Evolutionary conservation across 2,797 vertebrate species (phyloP).

Genomic region (Myotis planiceps): DNA sequence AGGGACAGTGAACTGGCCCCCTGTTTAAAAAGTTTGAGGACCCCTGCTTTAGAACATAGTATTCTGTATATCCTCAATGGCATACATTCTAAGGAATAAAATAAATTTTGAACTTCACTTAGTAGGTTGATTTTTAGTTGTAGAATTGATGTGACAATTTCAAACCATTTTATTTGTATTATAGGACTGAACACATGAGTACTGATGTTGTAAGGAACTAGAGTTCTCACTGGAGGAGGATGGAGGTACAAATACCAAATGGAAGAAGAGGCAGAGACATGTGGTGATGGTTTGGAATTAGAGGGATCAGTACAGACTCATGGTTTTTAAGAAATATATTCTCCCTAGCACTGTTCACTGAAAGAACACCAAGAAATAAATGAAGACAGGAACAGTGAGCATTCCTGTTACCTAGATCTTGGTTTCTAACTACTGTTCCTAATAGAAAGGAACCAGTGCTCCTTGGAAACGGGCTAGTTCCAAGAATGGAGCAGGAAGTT

Average conservation of each 20-base stretch:
- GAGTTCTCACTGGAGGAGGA: neutral
- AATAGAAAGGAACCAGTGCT: neutral
- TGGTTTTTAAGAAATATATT: neutral
- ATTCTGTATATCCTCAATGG: neutral
- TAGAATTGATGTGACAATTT: neutral
- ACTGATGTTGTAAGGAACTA: neutral
- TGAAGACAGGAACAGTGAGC: neutral
- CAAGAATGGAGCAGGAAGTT: neutral
- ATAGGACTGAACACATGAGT: neutral
- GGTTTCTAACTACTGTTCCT: neutral
- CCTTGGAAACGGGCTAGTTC: neutral
- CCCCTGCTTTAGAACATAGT: neutral
- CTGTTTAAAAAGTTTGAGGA: too few relatives aligned
- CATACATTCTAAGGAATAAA: neutral
- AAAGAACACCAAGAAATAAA: neutral
- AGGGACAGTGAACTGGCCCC: too few relatives aligned
- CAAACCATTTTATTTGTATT: neutral
- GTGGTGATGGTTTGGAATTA: neutral
- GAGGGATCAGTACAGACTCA: neutral
- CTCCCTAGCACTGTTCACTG: neutral
- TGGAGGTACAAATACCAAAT: neutral
- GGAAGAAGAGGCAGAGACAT: neutral
- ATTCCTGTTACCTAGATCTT: neutral
- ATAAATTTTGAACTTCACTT: neutral
- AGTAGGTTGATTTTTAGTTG: neutral